Percentiles rank a stretch among this genome's conserved stretches.
Conservation (phyloP, 2,113 vertebrate genomes). For the Lichenostomus cassidix region DNA sequence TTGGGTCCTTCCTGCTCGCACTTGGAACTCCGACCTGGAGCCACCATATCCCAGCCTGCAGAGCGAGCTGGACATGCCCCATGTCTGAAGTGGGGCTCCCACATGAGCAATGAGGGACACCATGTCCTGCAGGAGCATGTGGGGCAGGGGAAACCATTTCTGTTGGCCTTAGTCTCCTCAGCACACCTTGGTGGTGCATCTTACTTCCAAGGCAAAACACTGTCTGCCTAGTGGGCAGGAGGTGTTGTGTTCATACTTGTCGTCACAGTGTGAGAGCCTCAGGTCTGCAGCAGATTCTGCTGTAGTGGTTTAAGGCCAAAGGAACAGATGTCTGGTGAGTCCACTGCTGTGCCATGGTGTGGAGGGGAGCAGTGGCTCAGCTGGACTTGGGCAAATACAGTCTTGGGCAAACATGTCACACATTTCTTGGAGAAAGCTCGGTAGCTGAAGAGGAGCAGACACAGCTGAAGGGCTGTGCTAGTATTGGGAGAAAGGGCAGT, state of each 20-base stretch:
- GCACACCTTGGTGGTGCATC: neutral
- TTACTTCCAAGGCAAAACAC: neutral
- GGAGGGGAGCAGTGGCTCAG: neutral
- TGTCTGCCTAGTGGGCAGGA: neutral
- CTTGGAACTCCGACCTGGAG: neutral
- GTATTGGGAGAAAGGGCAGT: neutral
- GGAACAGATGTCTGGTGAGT: neutral
- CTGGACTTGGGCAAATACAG: neutral
- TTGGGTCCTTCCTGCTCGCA: fast-evolving
- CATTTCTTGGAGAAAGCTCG: neutral
- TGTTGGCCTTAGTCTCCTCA: neutral
- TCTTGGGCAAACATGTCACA: neutral
- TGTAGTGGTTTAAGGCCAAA: neutral
- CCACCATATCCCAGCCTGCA: fast-evolving
- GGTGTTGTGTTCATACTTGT: fast-evolving
- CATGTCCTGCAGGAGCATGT: fast-evolving
- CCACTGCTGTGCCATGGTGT: neutral
- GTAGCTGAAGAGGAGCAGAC: neutral
- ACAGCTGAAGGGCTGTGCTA: neutral
- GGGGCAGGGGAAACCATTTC: neutral
- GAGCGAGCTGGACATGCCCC: fast-evolving
- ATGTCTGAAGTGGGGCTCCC: fast-evolving
- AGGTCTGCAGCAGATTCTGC: neutral
- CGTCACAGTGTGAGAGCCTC: neutral
- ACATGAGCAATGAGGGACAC: fast-evolving